These are phyloP conservation scores for Willowsia nigromaculata DNA, from an alignment of 2,888 invertebrate species.

Conservation along the genomic window DNA sequence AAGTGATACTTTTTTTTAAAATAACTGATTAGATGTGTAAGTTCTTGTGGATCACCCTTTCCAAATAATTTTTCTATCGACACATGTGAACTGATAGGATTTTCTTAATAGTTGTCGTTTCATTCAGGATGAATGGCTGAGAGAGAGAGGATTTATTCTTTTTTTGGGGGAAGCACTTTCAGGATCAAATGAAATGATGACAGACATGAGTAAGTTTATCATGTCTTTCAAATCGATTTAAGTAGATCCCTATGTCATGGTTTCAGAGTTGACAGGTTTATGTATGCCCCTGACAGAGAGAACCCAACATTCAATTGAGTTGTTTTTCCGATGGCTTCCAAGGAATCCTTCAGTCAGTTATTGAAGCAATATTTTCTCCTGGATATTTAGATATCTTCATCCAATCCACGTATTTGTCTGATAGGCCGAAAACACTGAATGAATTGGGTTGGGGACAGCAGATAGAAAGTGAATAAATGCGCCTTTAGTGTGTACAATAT, in stretches of 20 bases:
- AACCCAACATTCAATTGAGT: conserved; percentile 45
- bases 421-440: background rate
- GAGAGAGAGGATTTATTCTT: conserved; percentile 1
- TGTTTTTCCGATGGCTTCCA: background rate
- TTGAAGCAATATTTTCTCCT: background rate
- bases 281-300: conserved; percentile 53
- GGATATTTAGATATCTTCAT: background rate
- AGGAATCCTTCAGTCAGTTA: conserved; percentile 34
- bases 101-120: background rate
- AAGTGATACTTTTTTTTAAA: conserved; percentile 30
- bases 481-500: no score
- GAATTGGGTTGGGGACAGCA: background rate
- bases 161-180: conserved; percentile 32
- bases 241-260: conserved; percentile 71
- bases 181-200: conserved; percentile 65
- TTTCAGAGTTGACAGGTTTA: conserved; percentile 71
- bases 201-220: conserved; percentile 75
- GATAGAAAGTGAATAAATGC: background rate
- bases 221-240: conserved; percentile 77
- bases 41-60: background rate
- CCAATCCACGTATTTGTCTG: background rate
- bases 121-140: conserved; percentile 44
- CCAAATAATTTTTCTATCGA: conserved; percentile 6
- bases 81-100: conserved; percentile 37
- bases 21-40: conserved; percentile 9